A percentile compares a stretch with the other conserved stretches of the same genome.
These are phyloP conservation scores for Diaperis boleti DNA, from an alignment of 2,888 invertebrate genomes.

Conservation along the genomic window DNA sequence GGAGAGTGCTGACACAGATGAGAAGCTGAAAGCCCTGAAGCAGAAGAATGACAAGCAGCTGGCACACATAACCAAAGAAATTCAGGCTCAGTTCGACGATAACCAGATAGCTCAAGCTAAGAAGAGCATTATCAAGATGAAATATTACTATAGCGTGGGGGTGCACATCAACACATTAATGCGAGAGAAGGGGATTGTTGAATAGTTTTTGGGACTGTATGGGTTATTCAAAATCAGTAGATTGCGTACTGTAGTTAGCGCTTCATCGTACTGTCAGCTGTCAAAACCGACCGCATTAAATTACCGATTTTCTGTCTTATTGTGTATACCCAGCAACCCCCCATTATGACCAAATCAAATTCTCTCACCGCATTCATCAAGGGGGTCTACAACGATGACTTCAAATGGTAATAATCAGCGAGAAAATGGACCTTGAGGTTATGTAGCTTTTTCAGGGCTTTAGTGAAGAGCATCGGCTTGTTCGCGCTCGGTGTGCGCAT, in stretches of 20 bases:
- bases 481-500: conserved; percentile 78
- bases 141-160: conserved; percentile 86
- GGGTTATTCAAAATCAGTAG: not conserved
- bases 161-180: conserved; percentile 78
- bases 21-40: conserved; percentile 72
- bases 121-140: conserved; percentile 78
- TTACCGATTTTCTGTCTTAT: conserved; percentile 10
- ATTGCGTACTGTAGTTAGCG: conserved; percentile 20
- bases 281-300: not conserved
- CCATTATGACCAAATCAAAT: conserved; percentile 30
- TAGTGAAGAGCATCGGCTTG: conserved; percentile 39
- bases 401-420: conserved; percentile 35
- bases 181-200: conserved; percentile 71
- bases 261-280: conserved; percentile 6
- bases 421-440: conserved; percentile 34
- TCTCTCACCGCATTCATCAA: conserved; percentile 35
- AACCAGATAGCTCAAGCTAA: conserved; percentile 76
- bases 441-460: conserved; percentile 36
- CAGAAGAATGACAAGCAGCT: conserved; percentile 71
- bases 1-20: conserved; percentile 73
- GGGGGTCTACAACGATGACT: conserved; percentile 38
- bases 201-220: conserved; percentile 48
- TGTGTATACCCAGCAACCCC: too few relatives aligned
- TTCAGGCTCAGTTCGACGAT: conserved; percentile 75
- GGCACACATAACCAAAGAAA: conserved; percentile 68